Base-by-base conservation (phyloP, 2,113 vertebrate genomes). In the Ameiurus melas region DNA sequence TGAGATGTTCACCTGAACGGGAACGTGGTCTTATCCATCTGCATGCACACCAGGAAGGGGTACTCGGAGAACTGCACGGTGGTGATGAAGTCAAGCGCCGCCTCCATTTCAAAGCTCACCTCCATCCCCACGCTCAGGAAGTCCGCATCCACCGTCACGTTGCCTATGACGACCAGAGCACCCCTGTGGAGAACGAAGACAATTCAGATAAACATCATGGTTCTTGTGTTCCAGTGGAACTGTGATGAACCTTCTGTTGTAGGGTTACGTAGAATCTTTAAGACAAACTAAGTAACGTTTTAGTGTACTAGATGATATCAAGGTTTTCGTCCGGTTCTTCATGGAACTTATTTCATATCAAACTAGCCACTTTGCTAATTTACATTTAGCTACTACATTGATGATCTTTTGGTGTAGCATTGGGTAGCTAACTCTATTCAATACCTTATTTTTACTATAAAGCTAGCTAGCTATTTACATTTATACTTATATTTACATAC, bases 41-140 rank as follows among this genome's bases (percentile, higher is more conserved):
- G 97, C 93, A 99, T 96, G 91, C 98, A 99, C 30, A 99, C 97
- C 83, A 99, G 93, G 95, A 99, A 99, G 0, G 98, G 98, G 89
- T 99, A 99, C 88, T 99, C 95, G 0, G 98, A 99, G 95, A 99
- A 99, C 93, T 99, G 97, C 85, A 99, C 98, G 0, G 98, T 99
- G 83, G 98, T 97, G 94, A 97, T 95, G 90, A 99, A 98, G 90
- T 98, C 97, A 62, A 99, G 92, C 0, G 96, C 57, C 0, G 95
- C 95, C 93, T 99, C 98, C 0, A 93, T 93, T 93, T 98, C 98
- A 25, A 96, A 92, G 88, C 95, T 96, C 86, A 95, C 96, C 92
- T 99, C 97, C 92, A 97, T 90, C 4, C 97, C 97, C 0, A 95
- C 92, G 86, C 96, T 97, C 51, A 97, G 85, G 57, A 99, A 98